Conservation (phyloP, 2,888 invertebrate genomes). For the Platynereis dumerilii region DNA sequence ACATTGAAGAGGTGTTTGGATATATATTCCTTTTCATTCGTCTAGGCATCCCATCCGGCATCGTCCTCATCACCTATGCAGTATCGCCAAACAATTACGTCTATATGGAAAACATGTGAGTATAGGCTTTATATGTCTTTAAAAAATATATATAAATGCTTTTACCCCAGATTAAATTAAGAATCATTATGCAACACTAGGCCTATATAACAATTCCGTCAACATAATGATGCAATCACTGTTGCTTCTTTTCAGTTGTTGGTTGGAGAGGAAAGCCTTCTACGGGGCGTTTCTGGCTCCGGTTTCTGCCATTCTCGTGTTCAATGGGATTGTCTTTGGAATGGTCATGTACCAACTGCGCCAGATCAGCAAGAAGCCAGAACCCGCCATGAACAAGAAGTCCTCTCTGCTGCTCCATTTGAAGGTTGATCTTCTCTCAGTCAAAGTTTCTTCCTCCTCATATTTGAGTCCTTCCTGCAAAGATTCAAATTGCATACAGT, state of each 20-base stretch:
- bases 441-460: no score
- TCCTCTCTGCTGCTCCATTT: no score
- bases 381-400: no score
- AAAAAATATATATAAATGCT: not conserved
- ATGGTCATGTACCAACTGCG: slow-evolving; percentile 55
- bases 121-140: slow-evolving; percentile 11
- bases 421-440: no score
- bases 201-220: no score
- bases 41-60: slow-evolving; percentile 62
- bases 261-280: slow-evolving; percentile 50
- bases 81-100: slow-evolving; percentile 60
- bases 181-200: no score
- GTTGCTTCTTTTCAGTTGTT: slow-evolving; percentile 45
- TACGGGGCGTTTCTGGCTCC: slow-evolving; percentile 58
- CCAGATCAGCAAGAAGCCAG: not conserved
- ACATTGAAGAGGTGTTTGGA: no score
- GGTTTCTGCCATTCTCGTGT: slow-evolving; percentile 59
- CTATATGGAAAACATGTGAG: slow-evolving; percentile 58
- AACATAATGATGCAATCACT: not conserved
- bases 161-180: no score
- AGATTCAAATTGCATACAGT: no score
- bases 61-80: slow-evolving; percentile 59
- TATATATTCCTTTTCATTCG: not conserved
- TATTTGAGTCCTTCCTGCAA: no score
- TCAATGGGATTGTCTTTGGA: slow-evolving; percentile 63